Evolutionary conservation across 2,888 invertebrate genomes (phyloP).

Genomic region (Drosophila suboccidentalis): DNA sequence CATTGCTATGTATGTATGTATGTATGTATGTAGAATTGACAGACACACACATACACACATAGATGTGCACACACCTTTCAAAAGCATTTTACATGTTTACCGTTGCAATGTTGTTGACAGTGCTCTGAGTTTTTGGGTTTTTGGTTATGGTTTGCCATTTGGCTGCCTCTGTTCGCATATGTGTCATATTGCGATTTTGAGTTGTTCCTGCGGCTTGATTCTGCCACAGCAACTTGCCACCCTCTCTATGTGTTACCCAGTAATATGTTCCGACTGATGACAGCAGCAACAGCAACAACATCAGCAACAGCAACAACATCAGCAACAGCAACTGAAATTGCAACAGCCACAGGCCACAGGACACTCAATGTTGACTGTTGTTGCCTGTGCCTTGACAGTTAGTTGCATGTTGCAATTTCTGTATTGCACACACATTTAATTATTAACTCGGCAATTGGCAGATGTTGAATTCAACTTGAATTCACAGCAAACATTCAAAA

Average conservation of each 20-base stretch:
- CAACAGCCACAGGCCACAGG: conserved; percentile 40
- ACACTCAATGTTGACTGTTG: conserved; percentile 27
- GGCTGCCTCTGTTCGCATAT: conserved; percentile 62
- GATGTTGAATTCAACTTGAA: not conserved
- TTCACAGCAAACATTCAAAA: not conserved
- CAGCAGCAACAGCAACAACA: conserved; percentile 35
- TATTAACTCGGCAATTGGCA: conserved; percentile 14
- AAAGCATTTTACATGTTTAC: conserved; percentile 67
- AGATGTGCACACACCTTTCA: conserved; percentile 46
- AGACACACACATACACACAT: conserved; percentile 5
- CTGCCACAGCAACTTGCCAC: conserved; percentile 42
- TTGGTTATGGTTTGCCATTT: conserved; percentile 65
- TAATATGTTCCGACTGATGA: conserved; percentile 21
- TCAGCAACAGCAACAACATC: conserved; percentile 35
- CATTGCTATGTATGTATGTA: not conserved
- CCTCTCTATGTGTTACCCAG: conserved; percentile 1
- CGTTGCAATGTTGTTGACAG: conserved; percentile 54
- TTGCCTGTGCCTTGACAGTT: conserved; percentile 29
- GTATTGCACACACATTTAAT: conserved; percentile 26
- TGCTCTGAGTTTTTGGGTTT: conserved; percentile 52
- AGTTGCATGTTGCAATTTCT: conserved; percentile 14
- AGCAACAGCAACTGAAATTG: conserved; percentile 12
- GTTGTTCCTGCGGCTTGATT: conserved; percentile 74
- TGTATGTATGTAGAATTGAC: not conserved
- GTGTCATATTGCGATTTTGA: conserved; percentile 80